phyloP scores from a whole-genome alignment of 1,140 invertebrate species.

The Drosophila yakuba region DNA sequence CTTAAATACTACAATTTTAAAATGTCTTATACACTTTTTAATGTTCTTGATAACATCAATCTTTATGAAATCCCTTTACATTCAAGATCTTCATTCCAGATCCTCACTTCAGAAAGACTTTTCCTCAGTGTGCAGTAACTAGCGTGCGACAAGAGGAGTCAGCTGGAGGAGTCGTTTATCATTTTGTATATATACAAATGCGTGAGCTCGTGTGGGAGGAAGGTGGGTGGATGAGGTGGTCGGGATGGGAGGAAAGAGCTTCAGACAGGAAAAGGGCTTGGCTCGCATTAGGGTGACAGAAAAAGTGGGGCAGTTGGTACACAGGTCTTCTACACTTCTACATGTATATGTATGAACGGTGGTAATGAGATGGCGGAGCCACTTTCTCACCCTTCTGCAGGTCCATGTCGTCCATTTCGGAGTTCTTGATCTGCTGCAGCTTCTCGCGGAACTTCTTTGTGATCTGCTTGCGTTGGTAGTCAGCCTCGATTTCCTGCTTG shows the following conservation, averaged over 20 bases:
- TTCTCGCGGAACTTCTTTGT: constrained; percentile 92
- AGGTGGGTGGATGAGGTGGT: neutral
- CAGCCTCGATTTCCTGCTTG: constrained; percentile 96
- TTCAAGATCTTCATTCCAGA: neutral
- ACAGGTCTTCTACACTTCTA: constrained; percentile 23
- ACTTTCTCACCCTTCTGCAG: constrained; percentile 89
- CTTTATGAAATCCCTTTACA: too few species aligned
- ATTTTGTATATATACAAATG: constrained; percentile 72
- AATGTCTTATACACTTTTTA: too few species aligned
- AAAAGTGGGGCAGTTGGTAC: constrained; percentile 64
- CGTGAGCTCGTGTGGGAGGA: constrained; percentile 50
- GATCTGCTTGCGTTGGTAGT: constrained; percentile 93
- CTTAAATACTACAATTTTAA: too few species aligned
- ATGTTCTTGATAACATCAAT: too few species aligned
- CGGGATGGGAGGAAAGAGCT: constrained; percentile 20
- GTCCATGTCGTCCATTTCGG: constrained; percentile 94
- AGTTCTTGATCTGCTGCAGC: constrained; percentile 92
- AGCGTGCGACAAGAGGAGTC: constrained; percentile 62
- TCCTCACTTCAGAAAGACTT: neutral
- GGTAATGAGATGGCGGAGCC: constrained; percentile 12
- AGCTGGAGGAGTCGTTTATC: constrained; percentile 69
- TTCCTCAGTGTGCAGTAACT: constrained; percentile 42
- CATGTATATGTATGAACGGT: constrained; percentile 25
- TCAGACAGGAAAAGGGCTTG: constrained; percentile 71
- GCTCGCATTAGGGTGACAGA: constrained; percentile 61